phyloP scores from a whole-genome alignment of 2,888 invertebrate genomes.

The Papilio demoleus region DNA sequence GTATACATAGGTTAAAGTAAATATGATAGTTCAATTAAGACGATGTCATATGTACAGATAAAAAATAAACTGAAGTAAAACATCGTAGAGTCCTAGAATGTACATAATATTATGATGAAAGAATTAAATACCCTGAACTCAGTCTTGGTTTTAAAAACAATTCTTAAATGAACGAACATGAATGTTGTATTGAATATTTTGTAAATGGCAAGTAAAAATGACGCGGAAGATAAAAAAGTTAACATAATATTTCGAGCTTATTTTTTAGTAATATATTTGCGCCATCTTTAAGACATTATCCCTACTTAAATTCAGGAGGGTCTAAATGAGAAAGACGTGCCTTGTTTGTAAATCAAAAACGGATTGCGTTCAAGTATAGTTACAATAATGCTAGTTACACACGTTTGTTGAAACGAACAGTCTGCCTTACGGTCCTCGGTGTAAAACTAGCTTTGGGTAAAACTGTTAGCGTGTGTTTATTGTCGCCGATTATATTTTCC shows the following conservation, averaged over 20 bases:
- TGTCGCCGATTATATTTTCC: constrained; percentile 18
- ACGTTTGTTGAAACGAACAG: background rate
- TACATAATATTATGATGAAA: too few relatives aligned
- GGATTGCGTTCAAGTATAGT: constrained; percentile 20
- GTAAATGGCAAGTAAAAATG: background rate
- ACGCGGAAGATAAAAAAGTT: constrained; percentile 2
- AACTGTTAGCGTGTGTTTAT: constrained; percentile 27
- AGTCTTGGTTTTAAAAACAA: too few relatives aligned
- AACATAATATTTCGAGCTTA: constrained; percentile 22
- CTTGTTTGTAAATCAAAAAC: constrained; percentile 38
- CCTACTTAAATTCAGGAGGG: constrained; percentile 35
- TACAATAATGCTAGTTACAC: background rate
- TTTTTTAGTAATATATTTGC: constrained; percentile 21
- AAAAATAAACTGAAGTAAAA: background rate
- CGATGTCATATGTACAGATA: background rate
- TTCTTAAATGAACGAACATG: too few relatives aligned
- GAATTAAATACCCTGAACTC: too few relatives aligned
- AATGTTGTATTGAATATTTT: background rate
- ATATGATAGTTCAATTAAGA: background rate
- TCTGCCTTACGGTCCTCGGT: background rate
- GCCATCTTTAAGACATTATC: constrained; percentile 34
- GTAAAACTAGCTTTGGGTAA: background rate
- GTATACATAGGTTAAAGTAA: background rate
- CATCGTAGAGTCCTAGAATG: too few relatives aligned
- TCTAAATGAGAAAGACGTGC: constrained; percentile 35